A percentile compares a stretch with the other conserved stretches of the same genome.
These are phyloP conservation scores for Pseudeuparius sepicola DNA, from an alignment of 2,888 invertebrate genomes.

Conservation along the genomic window DNA sequence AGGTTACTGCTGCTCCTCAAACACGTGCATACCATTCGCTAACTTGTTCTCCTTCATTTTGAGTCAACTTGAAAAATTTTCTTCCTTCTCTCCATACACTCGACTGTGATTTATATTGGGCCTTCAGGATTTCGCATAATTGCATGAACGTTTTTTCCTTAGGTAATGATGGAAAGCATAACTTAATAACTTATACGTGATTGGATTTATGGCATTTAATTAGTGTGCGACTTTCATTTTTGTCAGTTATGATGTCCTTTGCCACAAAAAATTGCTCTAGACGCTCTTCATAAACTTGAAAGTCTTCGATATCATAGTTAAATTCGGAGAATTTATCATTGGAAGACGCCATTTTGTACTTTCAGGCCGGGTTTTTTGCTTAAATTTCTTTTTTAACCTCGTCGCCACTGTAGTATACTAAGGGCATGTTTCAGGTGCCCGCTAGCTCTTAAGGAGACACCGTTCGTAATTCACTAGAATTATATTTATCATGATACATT, in stretches of 20 bases:
- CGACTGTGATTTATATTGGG: constrained; percentile 4
- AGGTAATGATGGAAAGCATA: constrained; percentile 15
- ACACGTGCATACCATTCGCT: constrained; percentile 10
- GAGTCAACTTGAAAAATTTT: constrained; percentile 11
- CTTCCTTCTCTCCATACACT: constrained; percentile 10
- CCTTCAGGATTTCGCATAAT: constrained; percentile 2
- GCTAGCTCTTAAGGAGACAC: too few relatives aligned
- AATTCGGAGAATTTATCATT: too few relatives aligned
- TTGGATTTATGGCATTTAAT: neutral
- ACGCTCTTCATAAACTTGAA: neutral
- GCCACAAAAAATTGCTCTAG: constrained; percentile 2
- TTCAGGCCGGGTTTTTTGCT: too few relatives aligned
- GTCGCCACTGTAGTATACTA: too few relatives aligned
- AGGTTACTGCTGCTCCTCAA: constrained; percentile 6
- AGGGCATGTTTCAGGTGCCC: too few relatives aligned
- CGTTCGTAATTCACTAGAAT: too few relatives aligned
- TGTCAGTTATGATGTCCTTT: neutral
- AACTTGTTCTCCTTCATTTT: neutral
- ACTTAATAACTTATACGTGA: neutral
- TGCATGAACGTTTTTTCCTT: constrained; percentile 9
- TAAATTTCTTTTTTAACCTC: too few relatives aligned
- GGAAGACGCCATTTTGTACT: too few relatives aligned
- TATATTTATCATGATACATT: too few relatives aligned
- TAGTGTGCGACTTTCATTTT: neutral
- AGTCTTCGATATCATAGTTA: neutral